phyloP scores from a whole-genome alignment of 1,140 invertebrate species.

The Caenorhabditis remanei region DNA sequence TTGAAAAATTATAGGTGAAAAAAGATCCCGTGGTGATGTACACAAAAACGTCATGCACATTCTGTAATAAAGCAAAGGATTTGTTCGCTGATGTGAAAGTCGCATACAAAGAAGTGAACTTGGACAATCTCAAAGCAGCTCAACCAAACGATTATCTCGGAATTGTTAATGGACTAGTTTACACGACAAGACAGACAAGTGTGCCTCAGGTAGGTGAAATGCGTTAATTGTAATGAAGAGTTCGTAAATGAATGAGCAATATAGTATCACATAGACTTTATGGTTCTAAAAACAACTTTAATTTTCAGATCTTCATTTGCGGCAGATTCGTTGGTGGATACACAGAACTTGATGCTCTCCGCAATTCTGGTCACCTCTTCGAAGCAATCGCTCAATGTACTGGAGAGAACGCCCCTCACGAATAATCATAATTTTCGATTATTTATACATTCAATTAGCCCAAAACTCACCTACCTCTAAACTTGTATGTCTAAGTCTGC shows the following conservation, averaged over 20 bases:
- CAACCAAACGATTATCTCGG: constrained; percentile 22
- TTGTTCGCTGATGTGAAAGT: constrained; percentile 47
- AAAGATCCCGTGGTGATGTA: constrained; percentile 59
- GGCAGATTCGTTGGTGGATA: constrained; percentile 64
- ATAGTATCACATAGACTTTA: too few relatives aligned
- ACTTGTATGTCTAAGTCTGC: neutral
- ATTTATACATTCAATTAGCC: neutral
- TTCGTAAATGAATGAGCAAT: too few relatives aligned
- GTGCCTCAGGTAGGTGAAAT: constrained; percentile 57
- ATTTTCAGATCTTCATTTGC: constrained; percentile 63
- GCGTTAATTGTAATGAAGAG: too few relatives aligned
- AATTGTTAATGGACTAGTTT: constrained; percentile 60
- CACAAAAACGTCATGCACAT: constrained; percentile 53
- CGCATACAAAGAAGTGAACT: constrained; percentile 48
- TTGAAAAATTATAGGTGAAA: constrained; percentile 45
- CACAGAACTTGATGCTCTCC: constrained; percentile 57
- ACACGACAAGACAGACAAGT: constrained; percentile 57
- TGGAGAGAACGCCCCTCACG: constrained; percentile 3
- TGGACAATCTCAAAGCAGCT: constrained; percentile 43
- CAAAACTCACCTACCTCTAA: neutral
- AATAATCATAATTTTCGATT: neutral
- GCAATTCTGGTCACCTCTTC: constrained; percentile 47
- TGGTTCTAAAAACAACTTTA: too few relatives aligned
- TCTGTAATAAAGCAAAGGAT: constrained; percentile 59
- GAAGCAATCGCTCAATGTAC: constrained; percentile 55